A percentile compares a stretch with the other conserved stretches of the same genome.
These are phyloP conservation scores for Eristalis pertinax DNA, from an alignment of 2,888 invertebrate genomes.

Conservation along the genomic window DNA sequence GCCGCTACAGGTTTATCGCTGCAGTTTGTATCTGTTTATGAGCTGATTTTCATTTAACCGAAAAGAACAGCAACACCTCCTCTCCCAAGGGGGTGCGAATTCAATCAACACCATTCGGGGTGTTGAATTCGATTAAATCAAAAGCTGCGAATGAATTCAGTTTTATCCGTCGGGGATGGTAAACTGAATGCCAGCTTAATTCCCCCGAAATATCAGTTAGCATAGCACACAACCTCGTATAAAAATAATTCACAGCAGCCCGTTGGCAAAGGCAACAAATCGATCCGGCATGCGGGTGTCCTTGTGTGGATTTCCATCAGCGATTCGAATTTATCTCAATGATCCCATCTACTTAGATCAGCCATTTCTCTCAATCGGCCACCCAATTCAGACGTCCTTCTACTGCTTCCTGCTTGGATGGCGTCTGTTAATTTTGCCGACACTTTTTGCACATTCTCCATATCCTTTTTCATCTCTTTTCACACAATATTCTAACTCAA, in stretches of 20 bases:
- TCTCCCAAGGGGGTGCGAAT: slow-evolving; percentile 2
- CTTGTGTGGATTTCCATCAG: too few species aligned
- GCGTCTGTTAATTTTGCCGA: slow-evolving; percentile 21
- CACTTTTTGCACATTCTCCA: background rate
- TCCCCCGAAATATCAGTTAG: too few species aligned
- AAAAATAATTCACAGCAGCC: background rate
- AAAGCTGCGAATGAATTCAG: slow-evolving; percentile 30
- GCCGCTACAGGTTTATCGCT: background rate
- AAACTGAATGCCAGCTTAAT: too few species aligned
- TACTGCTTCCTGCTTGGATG: background rate
- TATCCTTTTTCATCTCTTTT: slow-evolving; percentile 8
- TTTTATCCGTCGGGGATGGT: background rate
- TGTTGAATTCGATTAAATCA: slow-evolving; percentile 37
- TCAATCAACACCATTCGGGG: slow-evolving; percentile 13
- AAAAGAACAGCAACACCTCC: background rate
- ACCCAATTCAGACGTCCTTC: background rate
- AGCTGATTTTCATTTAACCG: slow-evolving; percentile 13
- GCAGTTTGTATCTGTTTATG: slow-evolving; percentile 7
- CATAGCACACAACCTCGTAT: too few species aligned
- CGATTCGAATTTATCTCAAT: slow-evolving; percentile 42
- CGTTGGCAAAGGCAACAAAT: background rate
- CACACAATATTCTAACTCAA: slow-evolving; percentile 19
- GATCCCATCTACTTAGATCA: slow-evolving; percentile 20
- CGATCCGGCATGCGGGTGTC: background rate
- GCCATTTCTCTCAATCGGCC: slow-evolving; percentile 1